phyloP scores from a whole-genome alignment of 37 sponge, comb jelly and placozoan species.

The Axinella damicornis region DNA sequence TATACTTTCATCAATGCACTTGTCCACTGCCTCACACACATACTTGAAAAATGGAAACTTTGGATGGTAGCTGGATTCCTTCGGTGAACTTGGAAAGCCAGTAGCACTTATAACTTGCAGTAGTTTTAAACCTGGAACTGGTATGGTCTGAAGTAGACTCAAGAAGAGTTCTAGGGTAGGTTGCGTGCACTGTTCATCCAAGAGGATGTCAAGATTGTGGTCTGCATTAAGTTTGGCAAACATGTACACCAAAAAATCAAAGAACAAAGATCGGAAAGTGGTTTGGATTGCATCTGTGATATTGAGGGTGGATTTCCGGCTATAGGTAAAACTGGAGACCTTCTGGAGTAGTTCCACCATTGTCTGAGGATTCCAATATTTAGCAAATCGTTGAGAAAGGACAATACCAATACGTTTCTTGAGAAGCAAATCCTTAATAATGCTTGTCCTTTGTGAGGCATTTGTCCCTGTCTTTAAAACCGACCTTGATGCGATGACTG shows the following conservation, averaged over 20 bases:
- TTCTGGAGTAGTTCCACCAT: slow-evolving; percentile 43
- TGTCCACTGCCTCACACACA: slow-evolving; percentile 16
- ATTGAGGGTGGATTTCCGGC: slow-evolving; percentile 48
- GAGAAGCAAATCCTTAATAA: background rate
- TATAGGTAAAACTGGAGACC: slow-evolving; percentile 22
- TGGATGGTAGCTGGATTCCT: background rate
- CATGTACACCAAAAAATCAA: slow-evolving; percentile 62
- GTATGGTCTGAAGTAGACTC: no score
- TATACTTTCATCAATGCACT: slow-evolving; percentile 3
- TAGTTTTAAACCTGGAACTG: no score
- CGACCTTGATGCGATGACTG: slow-evolving; percentile 7
- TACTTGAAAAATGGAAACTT: slow-evolving; percentile 13
- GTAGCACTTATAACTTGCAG: no score
- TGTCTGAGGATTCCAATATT: slow-evolving; percentile 41
- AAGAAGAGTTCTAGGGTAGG: no score
- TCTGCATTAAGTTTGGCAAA: slow-evolving; percentile 36
- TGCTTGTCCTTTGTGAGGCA: background rate
- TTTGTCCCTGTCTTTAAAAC: background rate
- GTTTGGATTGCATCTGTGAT: slow-evolving; percentile 53
- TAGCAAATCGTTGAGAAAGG: slow-evolving; percentile 29
- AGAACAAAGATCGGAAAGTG: slow-evolving; percentile 33
- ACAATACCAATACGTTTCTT: slow-evolving; percentile 22
- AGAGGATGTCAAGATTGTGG: slow-evolving; percentile 41
- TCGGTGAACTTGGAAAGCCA: no score
- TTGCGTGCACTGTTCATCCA: background rate